Percentiles rank a stretch among this genome's conserved stretches.
These are phyloP conservation scores for Xiphophorus hellerii DNA, from an alignment of 2,113 vertebrate genomes.

Conservation along the genomic window DNA sequence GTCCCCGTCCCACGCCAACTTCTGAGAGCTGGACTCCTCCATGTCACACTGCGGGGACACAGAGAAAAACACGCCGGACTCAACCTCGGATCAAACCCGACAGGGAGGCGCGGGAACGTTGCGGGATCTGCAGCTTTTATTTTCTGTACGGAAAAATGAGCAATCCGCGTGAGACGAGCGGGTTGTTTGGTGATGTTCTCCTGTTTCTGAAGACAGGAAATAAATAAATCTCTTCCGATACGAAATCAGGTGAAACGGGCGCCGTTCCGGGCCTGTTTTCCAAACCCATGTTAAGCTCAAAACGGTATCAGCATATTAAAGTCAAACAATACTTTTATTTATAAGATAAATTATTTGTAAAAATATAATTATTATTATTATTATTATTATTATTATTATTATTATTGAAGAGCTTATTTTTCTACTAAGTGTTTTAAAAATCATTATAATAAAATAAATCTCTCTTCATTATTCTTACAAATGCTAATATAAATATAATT, in stretches of 20 bases:
- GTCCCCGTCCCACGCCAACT: conserved; percentile 92
- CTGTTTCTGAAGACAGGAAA: conserved; percentile 26
- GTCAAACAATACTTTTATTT: not conserved
- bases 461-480: too few species aligned
- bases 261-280: conserved; percentile 7
- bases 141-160: not conserved
- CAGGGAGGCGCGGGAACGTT: too few species aligned
- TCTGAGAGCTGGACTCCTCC: conserved; percentile 90
- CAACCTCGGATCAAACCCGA: not conserved
- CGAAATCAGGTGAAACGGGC: conserved; percentile 60
- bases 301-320: conserved; percentile 28
- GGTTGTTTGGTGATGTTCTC: not conserved
- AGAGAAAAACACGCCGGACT: not conserved
- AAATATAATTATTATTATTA: not conserved
- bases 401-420: not conserved
- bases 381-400: not conserved
- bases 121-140: not conserved
- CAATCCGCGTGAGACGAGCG: not conserved
- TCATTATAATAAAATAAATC: too few species aligned
- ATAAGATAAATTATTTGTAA: not conserved
- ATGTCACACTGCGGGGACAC: conserved; percentile 75
- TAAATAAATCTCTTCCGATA: conserved; percentile 37
- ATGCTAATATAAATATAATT: too few species aligned
- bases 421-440: not conserved
- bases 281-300: conserved; percentile 40